Conservation (phyloP, 2,888 invertebrate genomes). For the Bombylius discolor region DNA sequence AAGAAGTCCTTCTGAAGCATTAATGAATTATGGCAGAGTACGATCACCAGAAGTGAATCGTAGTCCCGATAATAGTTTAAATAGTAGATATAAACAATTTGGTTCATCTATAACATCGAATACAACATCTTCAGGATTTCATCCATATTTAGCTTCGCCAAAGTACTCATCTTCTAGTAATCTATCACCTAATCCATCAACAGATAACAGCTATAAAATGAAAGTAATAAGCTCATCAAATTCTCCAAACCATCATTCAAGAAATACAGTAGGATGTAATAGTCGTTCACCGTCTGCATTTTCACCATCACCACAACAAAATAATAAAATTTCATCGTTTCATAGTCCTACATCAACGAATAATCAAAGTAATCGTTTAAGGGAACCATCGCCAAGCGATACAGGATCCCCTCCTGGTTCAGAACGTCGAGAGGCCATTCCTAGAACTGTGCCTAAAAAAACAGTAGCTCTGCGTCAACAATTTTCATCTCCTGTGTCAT, state of each 20-base stretch:
- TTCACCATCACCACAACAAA: slow-evolving; percentile 1
- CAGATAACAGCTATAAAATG: slow-evolving; percentile 13
- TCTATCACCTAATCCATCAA: slow-evolving; percentile 12
- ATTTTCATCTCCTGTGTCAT: slow-evolving; percentile 36
- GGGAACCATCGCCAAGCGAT: not conserved
- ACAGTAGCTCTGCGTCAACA: slow-evolving; percentile 37
- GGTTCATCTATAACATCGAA: slow-evolving; percentile 6
- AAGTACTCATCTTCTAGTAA: slow-evolving; percentile 19
- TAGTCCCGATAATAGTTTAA: slow-evolving; percentile 13
- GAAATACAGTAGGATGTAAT: slow-evolving; percentile 27
- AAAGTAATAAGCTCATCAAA: slow-evolving; percentile 15
- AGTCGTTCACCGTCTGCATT: slow-evolving; percentile 16
- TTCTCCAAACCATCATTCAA: slow-evolving; percentile 18
- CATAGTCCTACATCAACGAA: slow-evolving; percentile 3
- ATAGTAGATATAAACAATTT: slow-evolving; percentile 10
- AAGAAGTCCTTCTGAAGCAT: slow-evolving; percentile 5
- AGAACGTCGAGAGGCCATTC: slow-evolving; percentile 21
- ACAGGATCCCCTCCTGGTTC: slow-evolving; percentile 4
- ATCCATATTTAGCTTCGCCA: slow-evolving; percentile 20
- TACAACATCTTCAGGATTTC: slow-evolving; percentile 14
- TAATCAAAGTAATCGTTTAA: slow-evolving; percentile 3
- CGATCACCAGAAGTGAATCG: slow-evolving; percentile 14
- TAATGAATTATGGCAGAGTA: slow-evolving; percentile 7
- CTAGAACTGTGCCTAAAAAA: slow-evolving; percentile 37
- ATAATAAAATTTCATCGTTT: not conserved